Evolutionary conservation across 2,113 vertebrate species (phyloP).

Genomic region (Saiga tatarica): DNA sequence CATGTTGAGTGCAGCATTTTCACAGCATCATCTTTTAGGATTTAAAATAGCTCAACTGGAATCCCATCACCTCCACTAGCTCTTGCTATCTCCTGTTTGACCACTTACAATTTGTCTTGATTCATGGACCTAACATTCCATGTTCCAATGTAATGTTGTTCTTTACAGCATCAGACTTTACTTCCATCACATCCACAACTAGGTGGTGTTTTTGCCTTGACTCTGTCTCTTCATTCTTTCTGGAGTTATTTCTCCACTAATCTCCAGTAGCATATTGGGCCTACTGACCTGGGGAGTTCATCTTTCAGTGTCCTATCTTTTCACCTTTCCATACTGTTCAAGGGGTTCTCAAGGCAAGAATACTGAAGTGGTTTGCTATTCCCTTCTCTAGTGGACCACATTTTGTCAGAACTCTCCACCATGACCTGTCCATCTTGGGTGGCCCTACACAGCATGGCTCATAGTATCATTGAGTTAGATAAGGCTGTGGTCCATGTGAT

Average conservation of each 20-base stretch:
- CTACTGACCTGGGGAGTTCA: not conserved
- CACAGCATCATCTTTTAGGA: not conserved
- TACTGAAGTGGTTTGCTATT: not conserved
- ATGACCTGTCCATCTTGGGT: not conserved
- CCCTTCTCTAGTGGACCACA: not conserved
- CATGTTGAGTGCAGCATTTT: not conserved
- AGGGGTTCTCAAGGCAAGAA: not conserved
- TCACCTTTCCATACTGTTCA: not conserved
- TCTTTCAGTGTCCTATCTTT: not conserved
- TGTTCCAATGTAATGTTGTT: not conserved
- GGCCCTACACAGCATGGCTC: not conserved
- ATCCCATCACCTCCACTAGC: not conserved
- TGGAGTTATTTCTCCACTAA: not conserved
- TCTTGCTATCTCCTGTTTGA: not conserved
- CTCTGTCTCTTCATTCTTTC: not conserved
- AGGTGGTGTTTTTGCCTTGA: not conserved
- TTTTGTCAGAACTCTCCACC: not conserved
- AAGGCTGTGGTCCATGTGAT: not conserved
- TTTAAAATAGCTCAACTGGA: not conserved
- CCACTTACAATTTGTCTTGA: not conserved
- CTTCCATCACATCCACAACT: not conserved
- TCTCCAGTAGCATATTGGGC: not conserved
- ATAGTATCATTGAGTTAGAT: not conserved
- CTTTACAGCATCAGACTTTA: not conserved
- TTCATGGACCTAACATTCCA: not conserved